Evolutionary conservation across 2,113 vertebrate species (phyloP).

Genomic region (Athene cunicularia): DNA sequence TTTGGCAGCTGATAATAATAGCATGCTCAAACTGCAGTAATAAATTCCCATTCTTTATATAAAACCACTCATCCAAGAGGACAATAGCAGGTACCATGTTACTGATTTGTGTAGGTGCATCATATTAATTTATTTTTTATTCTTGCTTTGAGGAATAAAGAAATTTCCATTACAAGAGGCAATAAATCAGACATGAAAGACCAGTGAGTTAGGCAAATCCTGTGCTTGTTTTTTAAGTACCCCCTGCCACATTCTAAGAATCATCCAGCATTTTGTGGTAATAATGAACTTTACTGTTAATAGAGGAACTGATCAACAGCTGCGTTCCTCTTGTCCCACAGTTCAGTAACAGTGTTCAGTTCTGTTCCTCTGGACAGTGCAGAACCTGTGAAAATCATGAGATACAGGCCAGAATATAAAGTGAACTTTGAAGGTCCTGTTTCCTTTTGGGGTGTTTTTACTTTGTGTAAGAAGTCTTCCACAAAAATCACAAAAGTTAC

Average conservation of each 20-base stretch:
- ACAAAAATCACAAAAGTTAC: neutral
- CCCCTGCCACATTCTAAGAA: neutral
- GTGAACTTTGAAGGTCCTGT: neutral
- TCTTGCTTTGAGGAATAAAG: neutral
- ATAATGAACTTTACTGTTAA: neutral
- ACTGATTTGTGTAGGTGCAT: neutral
- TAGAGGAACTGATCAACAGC: neutral
- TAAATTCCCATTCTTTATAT: neutral
- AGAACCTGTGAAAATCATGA: neutral
- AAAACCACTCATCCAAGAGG: neutral
- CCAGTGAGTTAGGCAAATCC: neutral
- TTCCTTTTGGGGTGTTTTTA: neutral
- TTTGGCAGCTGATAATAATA: conserved; percentile 2
- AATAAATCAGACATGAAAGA: neutral
- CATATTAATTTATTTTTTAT: neutral
- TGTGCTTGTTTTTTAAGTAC: neutral
- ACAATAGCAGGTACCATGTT: neutral
- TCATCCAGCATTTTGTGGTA: neutral
- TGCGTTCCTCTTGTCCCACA: neutral
- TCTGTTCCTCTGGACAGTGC: neutral
- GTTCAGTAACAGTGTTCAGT: neutral
- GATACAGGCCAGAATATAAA: neutral
- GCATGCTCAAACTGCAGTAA: neutral
- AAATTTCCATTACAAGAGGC: neutral
- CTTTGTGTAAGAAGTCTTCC: neutral